A percentile compares a stretch with the other conserved stretches of the same genome.
phyloP scores from a whole-genome alignment of 2,797 vertebrate genomes.

The Pipistrellus kuhlii region DNA sequence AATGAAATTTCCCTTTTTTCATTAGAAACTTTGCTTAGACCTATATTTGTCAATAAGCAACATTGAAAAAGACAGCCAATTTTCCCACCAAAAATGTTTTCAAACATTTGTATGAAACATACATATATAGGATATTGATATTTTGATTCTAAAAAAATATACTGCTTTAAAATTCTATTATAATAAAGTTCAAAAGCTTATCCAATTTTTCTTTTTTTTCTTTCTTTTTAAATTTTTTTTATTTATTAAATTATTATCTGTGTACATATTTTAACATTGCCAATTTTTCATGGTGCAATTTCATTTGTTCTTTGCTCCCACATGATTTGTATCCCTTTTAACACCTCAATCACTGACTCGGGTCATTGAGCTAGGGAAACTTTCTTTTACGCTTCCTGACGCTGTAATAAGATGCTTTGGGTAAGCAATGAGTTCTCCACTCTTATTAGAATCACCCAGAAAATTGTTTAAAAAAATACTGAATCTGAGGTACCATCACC shows the following conservation, averaged over 20 bases:
- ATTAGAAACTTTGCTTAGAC: not conserved
- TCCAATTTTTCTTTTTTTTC: conserved; percentile 29
- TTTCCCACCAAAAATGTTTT: not conserved
- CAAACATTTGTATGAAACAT: not conserved
- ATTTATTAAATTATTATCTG: too few relatives aligned
- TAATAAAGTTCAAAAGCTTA: not conserved
- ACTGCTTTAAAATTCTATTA: not conserved
- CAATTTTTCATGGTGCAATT: not conserved
- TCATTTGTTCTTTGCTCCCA: not conserved
- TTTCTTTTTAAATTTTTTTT: too few relatives aligned
- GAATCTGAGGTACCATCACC: not conserved
- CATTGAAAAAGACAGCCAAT: not conserved
- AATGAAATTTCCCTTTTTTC: not conserved
- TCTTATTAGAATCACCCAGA: not conserved
- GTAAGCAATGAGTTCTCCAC: not conserved
- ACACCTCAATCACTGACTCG: not conserved
- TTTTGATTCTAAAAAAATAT: conserved; percentile 43
- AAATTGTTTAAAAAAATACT: conserved; percentile 16
- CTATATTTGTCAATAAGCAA: not conserved
- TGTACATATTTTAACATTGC: too few relatives aligned
- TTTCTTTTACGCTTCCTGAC: not conserved
- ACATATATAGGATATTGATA: not conserved
- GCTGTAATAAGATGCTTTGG: not conserved
- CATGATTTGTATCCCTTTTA: not conserved
- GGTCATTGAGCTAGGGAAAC: not conserved